Evolutionary conservation across 2,888 invertebrate species (phyloP), one percentile per base, ranked within the genome.

Genomic region (Macaria liturata): DNA sequence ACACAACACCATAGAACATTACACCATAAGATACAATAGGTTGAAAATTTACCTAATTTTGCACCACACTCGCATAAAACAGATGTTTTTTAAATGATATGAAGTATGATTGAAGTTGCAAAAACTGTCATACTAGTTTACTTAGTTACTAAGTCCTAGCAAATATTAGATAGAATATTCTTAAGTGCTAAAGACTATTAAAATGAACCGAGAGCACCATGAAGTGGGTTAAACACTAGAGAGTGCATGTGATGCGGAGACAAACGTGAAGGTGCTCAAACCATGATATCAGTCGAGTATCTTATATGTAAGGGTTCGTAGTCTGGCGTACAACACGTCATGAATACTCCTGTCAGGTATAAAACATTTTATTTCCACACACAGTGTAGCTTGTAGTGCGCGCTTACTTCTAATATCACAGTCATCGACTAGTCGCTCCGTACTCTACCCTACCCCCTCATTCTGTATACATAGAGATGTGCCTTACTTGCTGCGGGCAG

Each of bases 331-430:
- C 76, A 79, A 78, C 75, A 79, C 78, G 75, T 81, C 76, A 90
- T 84, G 81, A 88, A 90, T 84, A 89, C 88, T 86, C 82, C 84
- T 84, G 20, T 78, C 72, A 84, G 76, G 83, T 84, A 79, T 72
- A 82, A 88, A 88, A 88, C 62, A 78, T 83, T 91, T 91, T 90
- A 91, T 91, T 90, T 77, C 63, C 77, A 86, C 84, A 86, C 80
- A 75, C 68, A 75, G 65, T 69, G 52, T 46, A 74, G 70, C 20
- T 20, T 20, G 20, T 20, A 20, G 63, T 70, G 70, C 71, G 52
- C 32, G 70, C 82, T 86, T 85, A 59, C 77, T 70, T 74, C 79
- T 85, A 88, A 63, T 80, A 83, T 84, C 88, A 87, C 90, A 84
- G 74, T 54, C 40, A 57, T 39, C 50, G 69, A 68, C 68, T 64